Percentiles rank a stretch among this genome's conserved stretches.
Conservation (phyloP, 2,797 vertebrate species). For the Falco novaeseelandiae region DNA sequence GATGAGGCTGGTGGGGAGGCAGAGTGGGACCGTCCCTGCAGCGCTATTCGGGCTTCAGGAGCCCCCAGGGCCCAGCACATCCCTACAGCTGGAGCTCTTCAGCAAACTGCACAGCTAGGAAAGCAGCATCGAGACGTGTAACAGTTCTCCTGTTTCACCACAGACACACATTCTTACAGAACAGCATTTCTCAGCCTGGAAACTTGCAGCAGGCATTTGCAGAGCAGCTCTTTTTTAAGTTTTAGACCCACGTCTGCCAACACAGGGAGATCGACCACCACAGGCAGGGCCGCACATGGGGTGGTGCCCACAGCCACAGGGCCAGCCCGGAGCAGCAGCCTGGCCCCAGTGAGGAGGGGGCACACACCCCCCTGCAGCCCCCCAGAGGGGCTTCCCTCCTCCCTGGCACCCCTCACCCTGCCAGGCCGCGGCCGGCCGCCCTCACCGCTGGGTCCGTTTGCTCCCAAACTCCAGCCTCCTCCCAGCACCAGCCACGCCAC, state of each 20-base stretch:
- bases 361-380: rapidly evolving
- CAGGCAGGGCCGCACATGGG: rapidly evolving
- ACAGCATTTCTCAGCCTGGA: neutral
- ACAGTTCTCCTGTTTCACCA: neutral
- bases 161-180: neutral
- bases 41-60: neutral
- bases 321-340: neutral
- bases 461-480: neutral
- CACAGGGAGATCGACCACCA: rapidly evolving
- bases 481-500: rapidly evolving
- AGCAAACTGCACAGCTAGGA: neutral
- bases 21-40: neutral
- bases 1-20: neutral
- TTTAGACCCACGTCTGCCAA: rapidly evolving
- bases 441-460: rapidly evolving
- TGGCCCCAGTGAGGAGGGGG: neutral
- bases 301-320: neutral
- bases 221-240: rapidly evolving
- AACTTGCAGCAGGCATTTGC: neutral
- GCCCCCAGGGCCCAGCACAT: neutral
- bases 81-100: neutral
- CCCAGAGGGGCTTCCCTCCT: neutral
- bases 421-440: rapidly evolving
- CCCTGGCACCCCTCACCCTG: rapidly evolving
- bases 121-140: rapidly evolving